Evolutionary conservation across 2,113 vertebrate genomes (phyloP), one percentile per base, ranked within the genome.

Genomic region (Corythornis cristatus): DNA sequence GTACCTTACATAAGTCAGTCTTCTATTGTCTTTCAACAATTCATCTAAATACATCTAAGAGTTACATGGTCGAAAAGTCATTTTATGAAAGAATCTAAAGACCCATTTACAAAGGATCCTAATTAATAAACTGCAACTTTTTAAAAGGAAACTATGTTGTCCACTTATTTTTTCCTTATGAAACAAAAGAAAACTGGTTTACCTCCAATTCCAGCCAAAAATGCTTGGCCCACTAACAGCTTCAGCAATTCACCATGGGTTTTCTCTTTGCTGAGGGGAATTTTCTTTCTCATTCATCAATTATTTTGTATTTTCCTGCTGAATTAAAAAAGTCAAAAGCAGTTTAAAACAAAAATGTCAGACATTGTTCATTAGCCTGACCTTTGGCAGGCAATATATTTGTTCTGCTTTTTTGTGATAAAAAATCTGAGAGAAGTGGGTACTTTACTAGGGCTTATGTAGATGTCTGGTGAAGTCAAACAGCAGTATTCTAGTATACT

Each of bases 391-490:
- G 56, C 37, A 91, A 79, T 64, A 71, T 86, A 46, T 31, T 92
- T 86, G 26, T 82, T 94, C 83, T 86, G 0, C 43, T 91, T 95
- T 94, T 95, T 94, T 65, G 50, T 42, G 33, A 91, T 37, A 54
- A 28, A 56, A 87, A 94, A 57, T 87, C 80, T 58, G 53, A 86
- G 73, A 82, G 70, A 92, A 94, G 78, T 77, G 60, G 31, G 29
- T 67, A 80, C 83, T 89, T 93, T 67, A 93, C 65, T 77, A 87
- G 58, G 31, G 53, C 29, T 83, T 79, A 53, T 79, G 84, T 72
- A 75, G 92, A 92, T 81, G 33, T 54, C 86, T 94, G 45, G 46
- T n/a, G 50, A 76, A 90, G 83, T 70, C 91, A 92, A 96, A 95
- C 64, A 71, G 53, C 60, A 90, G 13, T 45, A 13, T 43, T 72